A percentile compares a stretch with the other conserved stretches of the same genome.
phyloP scores from a whole-genome alignment of 2,888 invertebrate species.

The Sclerodermus sp. region DNA sequence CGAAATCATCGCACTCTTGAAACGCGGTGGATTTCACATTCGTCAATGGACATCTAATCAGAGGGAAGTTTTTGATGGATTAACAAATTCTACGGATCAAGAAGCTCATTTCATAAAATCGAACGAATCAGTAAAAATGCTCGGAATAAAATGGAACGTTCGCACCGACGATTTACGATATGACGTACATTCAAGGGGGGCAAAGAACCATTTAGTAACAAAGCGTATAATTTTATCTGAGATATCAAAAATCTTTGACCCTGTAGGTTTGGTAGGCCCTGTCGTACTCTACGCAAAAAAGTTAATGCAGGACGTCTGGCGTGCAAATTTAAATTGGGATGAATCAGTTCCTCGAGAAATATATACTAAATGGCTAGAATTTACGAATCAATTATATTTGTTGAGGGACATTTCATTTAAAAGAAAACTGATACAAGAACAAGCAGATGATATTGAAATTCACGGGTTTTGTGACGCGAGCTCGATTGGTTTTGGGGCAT shows the following conservation, averaged over 20 bases:
- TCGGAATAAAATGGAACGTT: conserved; percentile 13
- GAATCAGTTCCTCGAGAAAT: conserved; percentile 13
- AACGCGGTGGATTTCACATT: conserved; percentile 8
- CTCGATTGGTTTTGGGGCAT: conserved; percentile 6
- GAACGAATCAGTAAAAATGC: conserved; percentile 7
- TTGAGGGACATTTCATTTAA: too few relatives aligned
- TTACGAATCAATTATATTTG: too few relatives aligned
- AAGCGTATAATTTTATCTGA: conserved; percentile 24
- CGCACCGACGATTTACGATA: conserved; percentile 3
- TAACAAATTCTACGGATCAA: conserved; percentile 2
- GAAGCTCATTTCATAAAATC: conserved; percentile 23
- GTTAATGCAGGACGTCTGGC: conserved; percentile 15
- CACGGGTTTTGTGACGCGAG: conserved; percentile 15
- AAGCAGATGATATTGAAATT: background rate
- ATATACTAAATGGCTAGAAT: background rate
- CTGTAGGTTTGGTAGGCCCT: conserved; percentile 28
- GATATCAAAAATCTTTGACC: conserved; percentile 28
- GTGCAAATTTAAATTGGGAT: conserved; percentile 28
- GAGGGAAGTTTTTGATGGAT: background rate
- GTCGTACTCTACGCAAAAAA: conserved; percentile 25
- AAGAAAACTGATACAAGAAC: too few relatives aligned
- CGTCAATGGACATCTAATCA: conserved; percentile 12
- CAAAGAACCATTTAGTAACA: background rate
- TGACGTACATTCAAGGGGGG: background rate
- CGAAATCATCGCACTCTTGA: background rate